Base-by-base conservation (phyloP, 2,888 invertebrate species). In the Cheilosia scutellata region DNA sequence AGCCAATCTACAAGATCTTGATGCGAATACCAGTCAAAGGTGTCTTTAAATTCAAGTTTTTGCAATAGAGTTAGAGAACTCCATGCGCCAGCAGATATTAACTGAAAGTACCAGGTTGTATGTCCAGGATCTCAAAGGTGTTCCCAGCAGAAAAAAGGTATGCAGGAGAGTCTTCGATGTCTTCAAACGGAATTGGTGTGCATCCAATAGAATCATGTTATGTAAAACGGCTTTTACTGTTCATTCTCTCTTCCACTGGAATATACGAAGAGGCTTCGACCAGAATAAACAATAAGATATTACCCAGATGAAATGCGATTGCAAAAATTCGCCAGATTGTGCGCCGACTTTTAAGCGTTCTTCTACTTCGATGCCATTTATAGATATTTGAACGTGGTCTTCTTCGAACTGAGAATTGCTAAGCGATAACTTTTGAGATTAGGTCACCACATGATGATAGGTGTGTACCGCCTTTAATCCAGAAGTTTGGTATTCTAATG, bases 181-280 rank as follows among this genome's bases (percentile, higher is more conserved):
- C 63, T 37, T 51, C 63, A 4, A 25, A 65, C 11, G 27, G 25
- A 44, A 44, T 27, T n/a, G 16, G 20, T 62, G 49, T 51, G 6
- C 33, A 7, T 16, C 31, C 31, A 31, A 42, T n/a, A 25, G 47
- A 25, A 44, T 40, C 3, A 44, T 40, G 27, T 40, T 42, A 16
- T 42, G 40, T n/a, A n/a, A 44, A 44, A 29, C 29, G 47, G 6
- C 63, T 47, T 20, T 13, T 63, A 16, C 13, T 25, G 37, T 33
- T 33, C 4, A 49, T 20, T 51, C 9, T 57, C 55, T 70, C 16
- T 47, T 62, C n/a, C 62, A 79, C 83, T 84, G 79, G 49, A 84
- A 84, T 74, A 75, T 74, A 84, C 66, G 79, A 74, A 84, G 83
- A 58, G 37, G 37, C 65, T 57, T 72, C 62, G 33, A 44, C 78